Conservation (phyloP, 2,113 vertebrate species). For the Aptenodytes patagonicus region DNA sequence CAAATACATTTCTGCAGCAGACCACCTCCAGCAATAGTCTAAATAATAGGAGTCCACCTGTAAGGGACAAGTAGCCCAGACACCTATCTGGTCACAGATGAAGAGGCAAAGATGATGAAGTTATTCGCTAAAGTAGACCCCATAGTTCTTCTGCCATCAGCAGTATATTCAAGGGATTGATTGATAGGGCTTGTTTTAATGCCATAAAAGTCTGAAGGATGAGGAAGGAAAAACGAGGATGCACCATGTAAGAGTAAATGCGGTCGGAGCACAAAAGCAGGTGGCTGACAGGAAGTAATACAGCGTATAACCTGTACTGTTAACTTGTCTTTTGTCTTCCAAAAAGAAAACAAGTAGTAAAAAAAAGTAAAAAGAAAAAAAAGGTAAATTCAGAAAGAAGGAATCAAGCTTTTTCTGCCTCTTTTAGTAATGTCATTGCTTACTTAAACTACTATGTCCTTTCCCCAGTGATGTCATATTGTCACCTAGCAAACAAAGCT, state of each 20-base stretch:
- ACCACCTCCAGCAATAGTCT: constrained; percentile 14
- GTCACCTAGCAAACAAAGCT: neutral
- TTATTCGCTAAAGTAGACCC: neutral
- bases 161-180: constrained; percentile 28
- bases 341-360: neutral
- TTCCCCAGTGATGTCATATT: neutral
- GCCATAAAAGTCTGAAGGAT: neutral
- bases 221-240: neutral
- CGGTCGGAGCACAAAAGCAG: neutral
- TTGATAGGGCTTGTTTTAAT: constrained; percentile 42
- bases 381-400: neutral
- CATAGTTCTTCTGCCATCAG: constrained; percentile 14
- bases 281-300: neutral
- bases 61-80: neutral
- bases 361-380: neutral
- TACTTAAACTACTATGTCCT: neutral
- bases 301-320: neutral
- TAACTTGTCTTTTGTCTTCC: neutral
- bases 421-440: neutral
- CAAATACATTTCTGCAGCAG: constrained; percentile 6
- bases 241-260: neutral
- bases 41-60: constrained; percentile 25
- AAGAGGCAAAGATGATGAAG: constrained; percentile 8
- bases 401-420: neutral
- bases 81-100: constrained; percentile 3